These are phyloP conservation scores for Seira musarum DNA, from an alignment of 2,888 invertebrate genomes.

Conservation along the genomic window DNA sequence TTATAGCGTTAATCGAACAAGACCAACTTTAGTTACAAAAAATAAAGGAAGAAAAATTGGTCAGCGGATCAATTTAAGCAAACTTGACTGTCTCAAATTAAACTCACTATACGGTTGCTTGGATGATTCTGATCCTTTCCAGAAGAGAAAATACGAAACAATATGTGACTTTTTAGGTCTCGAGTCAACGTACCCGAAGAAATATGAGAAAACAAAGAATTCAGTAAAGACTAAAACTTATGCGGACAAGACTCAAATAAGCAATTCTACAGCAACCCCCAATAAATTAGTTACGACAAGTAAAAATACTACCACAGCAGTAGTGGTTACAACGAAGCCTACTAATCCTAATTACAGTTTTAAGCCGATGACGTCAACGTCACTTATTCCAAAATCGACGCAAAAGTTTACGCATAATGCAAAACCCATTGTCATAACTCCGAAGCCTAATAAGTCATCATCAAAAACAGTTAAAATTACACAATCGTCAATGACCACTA, in stretches of 20 bases:
- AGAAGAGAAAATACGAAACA: slow-evolving; percentile 75
- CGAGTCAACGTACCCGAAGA: slow-evolving; percentile 56
- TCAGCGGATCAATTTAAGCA: slow-evolving; percentile 78
- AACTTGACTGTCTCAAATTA: slow-evolving; percentile 80
- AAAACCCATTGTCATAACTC: too few relatives aligned
- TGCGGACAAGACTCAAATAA: neutral
- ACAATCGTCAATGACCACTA: too few relatives aligned
- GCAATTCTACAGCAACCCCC: neutral
- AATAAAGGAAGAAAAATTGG: slow-evolving; percentile 75
- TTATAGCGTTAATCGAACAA: slow-evolving; percentile 73
- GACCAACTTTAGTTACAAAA: slow-evolving; percentile 78
- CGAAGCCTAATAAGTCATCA: too few relatives aligned
- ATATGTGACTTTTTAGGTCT: slow-evolving; percentile 76
- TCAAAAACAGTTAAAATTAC: too few relatives aligned
- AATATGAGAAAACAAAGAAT: slow-evolving; percentile 6
- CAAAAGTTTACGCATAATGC: neutral
- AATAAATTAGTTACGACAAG: neutral
- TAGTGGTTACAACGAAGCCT: neutral
- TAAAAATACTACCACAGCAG: slow-evolving; percentile 9
- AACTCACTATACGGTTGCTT: slow-evolving; percentile 80
- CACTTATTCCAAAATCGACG: neutral
- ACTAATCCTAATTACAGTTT: neutral
- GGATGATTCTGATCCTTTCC: slow-evolving; percentile 72
- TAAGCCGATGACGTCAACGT: neutral
- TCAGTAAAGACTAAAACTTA: slow-evolving; percentile 23